phyloP scores from a whole-genome alignment of 2,113 vertebrate genomes.

The Protomyctophum bolini region DNA sequence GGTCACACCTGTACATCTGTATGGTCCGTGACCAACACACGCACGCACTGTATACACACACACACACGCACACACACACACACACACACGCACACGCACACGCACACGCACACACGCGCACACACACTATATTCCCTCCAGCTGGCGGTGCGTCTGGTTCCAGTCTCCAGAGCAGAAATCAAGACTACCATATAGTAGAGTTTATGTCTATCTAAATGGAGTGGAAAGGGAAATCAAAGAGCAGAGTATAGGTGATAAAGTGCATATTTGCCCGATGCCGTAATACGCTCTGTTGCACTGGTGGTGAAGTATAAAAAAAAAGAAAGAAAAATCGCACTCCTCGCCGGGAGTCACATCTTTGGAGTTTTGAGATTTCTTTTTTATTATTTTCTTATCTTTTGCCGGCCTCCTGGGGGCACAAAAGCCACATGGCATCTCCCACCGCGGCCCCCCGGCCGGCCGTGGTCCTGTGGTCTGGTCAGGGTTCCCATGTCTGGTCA shows the following conservation, averaged over 20 bases:
- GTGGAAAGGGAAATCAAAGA: conserved; percentile 67
- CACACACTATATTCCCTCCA: conserved; percentile 26
- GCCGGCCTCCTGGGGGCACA: conserved; percentile 28
- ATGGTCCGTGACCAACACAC: too few relatives aligned
- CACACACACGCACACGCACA: neutral
- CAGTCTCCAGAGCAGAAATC: conserved; percentile 56
- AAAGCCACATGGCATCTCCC: conserved; percentile 34
- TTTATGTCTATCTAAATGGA: conserved; percentile 69
- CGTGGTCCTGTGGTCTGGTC: too few relatives aligned
- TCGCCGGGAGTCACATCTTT: conserved; percentile 26
- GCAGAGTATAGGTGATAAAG: conserved; percentile 68
- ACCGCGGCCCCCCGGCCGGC: neutral
- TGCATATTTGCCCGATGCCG: conserved; percentile 69
- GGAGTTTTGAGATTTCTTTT: neutral
- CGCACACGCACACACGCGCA: neutral
- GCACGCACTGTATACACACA: too few relatives aligned
- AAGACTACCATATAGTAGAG: conserved; percentile 54
- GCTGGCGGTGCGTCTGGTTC: conserved; percentile 50
- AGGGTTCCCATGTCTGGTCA: too few relatives aligned
- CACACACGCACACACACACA: too few relatives aligned
- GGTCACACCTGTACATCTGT: too few relatives aligned
- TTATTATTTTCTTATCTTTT: neutral
- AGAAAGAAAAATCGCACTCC: conserved; percentile 49
- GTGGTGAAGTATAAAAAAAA: too few relatives aligned
- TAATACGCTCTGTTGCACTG: conserved; percentile 63